phyloP scores from a whole-genome alignment of 2,113 vertebrate species.

The Trichechus manatus region DNA sequence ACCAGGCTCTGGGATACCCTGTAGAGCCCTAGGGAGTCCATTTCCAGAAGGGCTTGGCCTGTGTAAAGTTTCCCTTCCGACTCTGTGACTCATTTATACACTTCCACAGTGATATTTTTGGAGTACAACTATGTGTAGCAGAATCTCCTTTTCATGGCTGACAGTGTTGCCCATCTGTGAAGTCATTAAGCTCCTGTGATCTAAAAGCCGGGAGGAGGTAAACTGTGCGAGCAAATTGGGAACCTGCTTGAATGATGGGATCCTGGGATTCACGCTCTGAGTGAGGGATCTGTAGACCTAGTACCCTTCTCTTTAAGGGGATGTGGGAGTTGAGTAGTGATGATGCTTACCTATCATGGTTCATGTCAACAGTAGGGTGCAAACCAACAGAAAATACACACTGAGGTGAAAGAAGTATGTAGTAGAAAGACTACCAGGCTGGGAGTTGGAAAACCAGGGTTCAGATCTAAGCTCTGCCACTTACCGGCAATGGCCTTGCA shows the following conservation, averaged over 20 bases:
- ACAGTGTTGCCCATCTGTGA: slow-evolving; percentile 87
- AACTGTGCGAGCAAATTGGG: slow-evolving; percentile 80
- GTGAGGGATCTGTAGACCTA: neutral
- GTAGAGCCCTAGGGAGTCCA: slow-evolving; percentile 65
- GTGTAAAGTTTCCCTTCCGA: slow-evolving; percentile 80
- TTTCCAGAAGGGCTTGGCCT: slow-evolving; percentile 83
- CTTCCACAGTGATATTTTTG: slow-evolving; percentile 86
- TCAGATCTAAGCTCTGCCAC: neutral
- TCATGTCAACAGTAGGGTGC: neutral
- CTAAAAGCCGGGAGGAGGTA: slow-evolving; percentile 83
- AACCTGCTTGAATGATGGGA: slow-evolving; percentile 75
- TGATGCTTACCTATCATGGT: neutral
- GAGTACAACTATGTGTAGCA: slow-evolving; percentile 86
- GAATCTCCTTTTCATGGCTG: slow-evolving; percentile 84
- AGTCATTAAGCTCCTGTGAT: slow-evolving; percentile 83
- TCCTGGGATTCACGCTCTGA: slow-evolving; percentile 73
- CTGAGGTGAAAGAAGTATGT: neutral
- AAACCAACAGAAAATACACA: slow-evolving; percentile 17
- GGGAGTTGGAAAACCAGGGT: neutral
- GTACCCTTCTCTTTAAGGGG: neutral
- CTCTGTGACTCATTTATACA: slow-evolving; percentile 84
- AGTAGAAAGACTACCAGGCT: neutral
- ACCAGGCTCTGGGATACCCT: slow-evolving; percentile 37
- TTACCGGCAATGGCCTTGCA: neutral
- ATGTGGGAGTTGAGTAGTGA: slow-evolving; percentile 59